A percentile compares a stretch with the other conserved stretches of the same genome.
phyloP scores from a whole-genome alignment of 2,113 vertebrate species.

The Xenopus tropicalis region DNA sequence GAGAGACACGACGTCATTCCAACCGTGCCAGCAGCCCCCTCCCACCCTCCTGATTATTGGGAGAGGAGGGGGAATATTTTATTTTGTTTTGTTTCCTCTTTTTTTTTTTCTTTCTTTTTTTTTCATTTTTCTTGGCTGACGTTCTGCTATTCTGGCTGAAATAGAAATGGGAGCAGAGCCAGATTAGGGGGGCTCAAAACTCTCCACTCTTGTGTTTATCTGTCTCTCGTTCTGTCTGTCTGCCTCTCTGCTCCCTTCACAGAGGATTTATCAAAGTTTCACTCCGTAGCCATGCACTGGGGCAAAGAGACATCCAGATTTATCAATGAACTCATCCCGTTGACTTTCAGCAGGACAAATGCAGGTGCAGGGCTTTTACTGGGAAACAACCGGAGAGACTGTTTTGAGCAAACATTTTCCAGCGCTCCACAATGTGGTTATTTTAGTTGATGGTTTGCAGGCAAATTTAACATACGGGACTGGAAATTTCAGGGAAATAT shows the following conservation, averaged over 20 bases:
- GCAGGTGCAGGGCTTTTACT: conserved; percentile 23
- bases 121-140: conserved; percentile 45
- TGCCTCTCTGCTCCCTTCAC: conserved; percentile 30
- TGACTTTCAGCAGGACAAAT: conserved; percentile 2
- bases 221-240: conserved; percentile 40
- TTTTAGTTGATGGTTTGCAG: too few species aligned
- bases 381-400: neutral
- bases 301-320: conserved; percentile 21
- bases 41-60: conserved; percentile 36
- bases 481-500: too few species aligned
- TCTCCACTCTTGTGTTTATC: conserved; percentile 37
- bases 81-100: conserved; percentile 25
- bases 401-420: conserved; percentile 23
- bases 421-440: neutral
- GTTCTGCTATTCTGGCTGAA: conserved; percentile 42
- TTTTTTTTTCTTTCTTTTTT: conserved; percentile 27
- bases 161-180: conserved; percentile 38
- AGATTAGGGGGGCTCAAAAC: conserved; percentile 28
- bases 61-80: conserved; percentile 36
- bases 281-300: conserved; percentile 11
- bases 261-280: conserved; percentile 35
- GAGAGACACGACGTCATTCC: conserved; percentile 45
- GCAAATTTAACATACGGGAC: too few species aligned
- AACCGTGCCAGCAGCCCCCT: conserved; percentile 39
- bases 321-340: conserved; percentile 37